phyloP scores from a whole-genome alignment of 2,888 invertebrate species.

The Heliconius ismenius region DNA sequence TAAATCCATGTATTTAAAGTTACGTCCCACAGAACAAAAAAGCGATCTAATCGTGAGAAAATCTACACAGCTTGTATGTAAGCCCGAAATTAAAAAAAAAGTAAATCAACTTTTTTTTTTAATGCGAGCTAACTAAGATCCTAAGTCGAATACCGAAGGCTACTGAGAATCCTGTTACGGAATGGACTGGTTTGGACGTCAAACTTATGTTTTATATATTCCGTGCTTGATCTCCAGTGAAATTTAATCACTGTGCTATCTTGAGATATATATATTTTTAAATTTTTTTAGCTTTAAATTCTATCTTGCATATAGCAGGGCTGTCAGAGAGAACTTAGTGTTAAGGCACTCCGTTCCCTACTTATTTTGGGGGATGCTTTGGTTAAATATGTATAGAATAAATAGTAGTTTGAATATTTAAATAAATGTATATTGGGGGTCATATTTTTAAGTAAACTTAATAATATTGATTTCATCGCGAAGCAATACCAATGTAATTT shows the following conservation, averaged over 20 bases:
- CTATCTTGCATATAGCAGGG: background rate
- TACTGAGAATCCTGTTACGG: constrained; percentile 65
- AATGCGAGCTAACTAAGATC: constrained; percentile 43
- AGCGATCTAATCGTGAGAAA: constrained; percentile 38
- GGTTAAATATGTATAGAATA: too few relatives aligned
- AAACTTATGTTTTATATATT: constrained; percentile 58
- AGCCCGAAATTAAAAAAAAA: constrained; percentile 38
- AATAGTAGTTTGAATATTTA: too few relatives aligned
- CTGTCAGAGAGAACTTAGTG: background rate
- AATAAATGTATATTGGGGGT: too few relatives aligned
- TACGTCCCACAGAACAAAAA: constrained; percentile 27
- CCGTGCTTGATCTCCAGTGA: constrained; percentile 16
- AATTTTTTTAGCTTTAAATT: background rate
- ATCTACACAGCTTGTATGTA: constrained; percentile 28
- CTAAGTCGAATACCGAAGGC: constrained; percentile 55
- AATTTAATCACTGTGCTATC: background rate
- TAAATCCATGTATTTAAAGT: constrained; percentile 15
- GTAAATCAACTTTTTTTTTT: constrained; percentile 39
- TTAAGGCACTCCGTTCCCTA: background rate
- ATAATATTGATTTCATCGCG: background rate
- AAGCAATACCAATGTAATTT: background rate
- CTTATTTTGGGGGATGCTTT: background rate
- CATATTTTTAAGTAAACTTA: too few relatives aligned
- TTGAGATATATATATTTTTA: constrained; percentile 14
- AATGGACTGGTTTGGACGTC: constrained; percentile 73